Percentiles rank a stretch among this genome's conserved stretches.
Conservation (phyloP, 2,888 invertebrate species). For the Bugulina stolonifera region DNA sequence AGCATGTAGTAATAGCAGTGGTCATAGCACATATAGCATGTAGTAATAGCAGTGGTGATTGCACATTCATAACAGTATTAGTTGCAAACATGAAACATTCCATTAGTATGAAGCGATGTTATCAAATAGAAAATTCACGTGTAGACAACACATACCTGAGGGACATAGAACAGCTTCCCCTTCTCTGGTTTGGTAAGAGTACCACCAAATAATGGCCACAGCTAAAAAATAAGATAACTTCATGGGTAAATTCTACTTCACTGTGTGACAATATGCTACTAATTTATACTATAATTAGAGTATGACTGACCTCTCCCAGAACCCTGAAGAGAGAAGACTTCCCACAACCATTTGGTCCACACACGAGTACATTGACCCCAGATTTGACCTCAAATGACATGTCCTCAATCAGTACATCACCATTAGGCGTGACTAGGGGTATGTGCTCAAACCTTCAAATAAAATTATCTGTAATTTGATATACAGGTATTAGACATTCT, state of each 20-base stretch:
- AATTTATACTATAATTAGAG: too few species aligned
- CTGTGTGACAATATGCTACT: too few species aligned
- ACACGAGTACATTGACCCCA: conserved; percentile 93
- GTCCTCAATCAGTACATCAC: conserved; percentile 84
- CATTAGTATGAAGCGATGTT: too few species aligned
- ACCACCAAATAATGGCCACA: conserved; percentile 96
- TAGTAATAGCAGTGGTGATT: too few species aligned
- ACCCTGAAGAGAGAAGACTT: conserved; percentile 94
- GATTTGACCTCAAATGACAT: conserved; percentile 81
- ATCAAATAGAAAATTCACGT: too few species aligned
- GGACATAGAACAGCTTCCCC: conserved; percentile 93
- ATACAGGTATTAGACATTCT: too few species aligned
- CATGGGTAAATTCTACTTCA: too few species aligned
- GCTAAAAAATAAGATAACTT: conserved; percentile 54
- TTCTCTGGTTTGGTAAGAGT: conserved; percentile 87
- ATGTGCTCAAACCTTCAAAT: conserved; percentile 80
- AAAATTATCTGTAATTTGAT: too few species aligned
- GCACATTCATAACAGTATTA: too few species aligned
- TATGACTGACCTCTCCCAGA: conserved; percentile 70
- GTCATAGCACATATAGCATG: too few species aligned
- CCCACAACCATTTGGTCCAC: conserved; percentile 97
- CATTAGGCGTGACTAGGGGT: conserved; percentile 93
- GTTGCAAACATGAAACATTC: too few species aligned
- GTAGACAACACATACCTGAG: conserved; percentile 57
- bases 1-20: too few species aligned